These are phyloP conservation scores for Seira ritae DNA, from an alignment of 2,888 invertebrate genomes.

Conservation along the genomic window DNA sequence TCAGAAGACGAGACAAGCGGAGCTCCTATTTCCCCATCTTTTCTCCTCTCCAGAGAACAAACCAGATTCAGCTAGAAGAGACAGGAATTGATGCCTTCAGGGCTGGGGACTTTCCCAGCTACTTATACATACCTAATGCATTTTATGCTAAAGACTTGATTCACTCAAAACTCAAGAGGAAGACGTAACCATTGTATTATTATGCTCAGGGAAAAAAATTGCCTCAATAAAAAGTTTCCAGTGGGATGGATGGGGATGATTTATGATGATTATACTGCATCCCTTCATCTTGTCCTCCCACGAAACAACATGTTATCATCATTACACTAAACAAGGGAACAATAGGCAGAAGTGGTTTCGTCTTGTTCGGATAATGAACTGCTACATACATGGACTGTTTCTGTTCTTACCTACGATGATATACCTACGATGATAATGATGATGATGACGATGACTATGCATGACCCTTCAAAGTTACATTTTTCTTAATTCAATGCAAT, in stretches of 20 bases:
- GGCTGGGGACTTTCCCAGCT: constrained; percentile 8
- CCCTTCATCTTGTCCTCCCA: constrained; percentile 3
- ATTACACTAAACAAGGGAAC: constrained; percentile 1
- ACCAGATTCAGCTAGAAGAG: neutral
- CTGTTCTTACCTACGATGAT: no score
- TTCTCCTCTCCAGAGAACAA: constrained; percentile 1
- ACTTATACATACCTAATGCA: neutral
- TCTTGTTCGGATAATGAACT: neutral
- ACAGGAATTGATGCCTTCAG: neutral
- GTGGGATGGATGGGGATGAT: neutral
- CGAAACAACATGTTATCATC: constrained; percentile 6
- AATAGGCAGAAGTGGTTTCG: neutral
- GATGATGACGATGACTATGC: neutral
- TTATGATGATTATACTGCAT: constrained; percentile 3
- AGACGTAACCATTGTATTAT: no score
- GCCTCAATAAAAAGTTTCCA: neutral
- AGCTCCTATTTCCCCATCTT: neutral
- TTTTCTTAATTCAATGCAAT: neutral
- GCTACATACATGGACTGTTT: neutral
- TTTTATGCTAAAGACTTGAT: no score
- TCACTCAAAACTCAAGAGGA: neutral
- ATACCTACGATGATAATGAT: no score
- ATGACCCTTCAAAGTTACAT: constrained; percentile 6
- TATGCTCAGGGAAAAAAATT: no score
- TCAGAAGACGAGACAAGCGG: no score